phyloP scores from a whole-genome alignment of 2,888 invertebrate species.

The Rhamnusium bicolor region DNA sequence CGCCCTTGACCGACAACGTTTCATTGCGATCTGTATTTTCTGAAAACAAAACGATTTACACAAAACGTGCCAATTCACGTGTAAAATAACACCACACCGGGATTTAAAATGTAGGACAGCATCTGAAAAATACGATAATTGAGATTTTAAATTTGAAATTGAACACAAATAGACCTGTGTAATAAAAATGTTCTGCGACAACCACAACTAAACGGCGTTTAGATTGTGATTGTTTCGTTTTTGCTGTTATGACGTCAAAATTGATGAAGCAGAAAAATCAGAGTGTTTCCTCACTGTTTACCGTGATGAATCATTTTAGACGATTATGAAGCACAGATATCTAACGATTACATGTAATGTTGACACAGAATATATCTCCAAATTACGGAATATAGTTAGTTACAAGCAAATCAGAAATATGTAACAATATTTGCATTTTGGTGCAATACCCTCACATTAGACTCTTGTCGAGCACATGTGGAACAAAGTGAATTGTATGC shows the following conservation, averaged over 20 bases:
- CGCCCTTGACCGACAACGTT: slow-evolving; percentile 37
- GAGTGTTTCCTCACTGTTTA: background rate
- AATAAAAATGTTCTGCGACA: background rate
- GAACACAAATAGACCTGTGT: background rate
- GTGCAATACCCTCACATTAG: no score
- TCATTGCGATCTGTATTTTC: slow-evolving; percentile 7
- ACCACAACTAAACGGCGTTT: slow-evolving; percentile 6
- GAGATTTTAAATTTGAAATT: background rate
- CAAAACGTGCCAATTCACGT: slow-evolving; percentile 4
- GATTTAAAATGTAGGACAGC: background rate
- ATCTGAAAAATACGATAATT: background rate
- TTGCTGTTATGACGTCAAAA: background rate
- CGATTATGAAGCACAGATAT: no score
- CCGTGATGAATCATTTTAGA: no score
- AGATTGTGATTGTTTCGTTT: background rate
- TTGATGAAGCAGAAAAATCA: background rate
- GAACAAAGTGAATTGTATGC: no score
- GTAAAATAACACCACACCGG: background rate
- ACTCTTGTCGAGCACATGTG: no score
- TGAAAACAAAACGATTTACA: background rate
- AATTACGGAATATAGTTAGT: no score
- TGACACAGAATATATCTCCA: no score
- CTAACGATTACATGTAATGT: no score
- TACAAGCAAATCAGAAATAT: no score
- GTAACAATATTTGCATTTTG: no score